Conservation (phyloP, 2,888 invertebrate species). For the Cantharis flavilabris region DNA sequence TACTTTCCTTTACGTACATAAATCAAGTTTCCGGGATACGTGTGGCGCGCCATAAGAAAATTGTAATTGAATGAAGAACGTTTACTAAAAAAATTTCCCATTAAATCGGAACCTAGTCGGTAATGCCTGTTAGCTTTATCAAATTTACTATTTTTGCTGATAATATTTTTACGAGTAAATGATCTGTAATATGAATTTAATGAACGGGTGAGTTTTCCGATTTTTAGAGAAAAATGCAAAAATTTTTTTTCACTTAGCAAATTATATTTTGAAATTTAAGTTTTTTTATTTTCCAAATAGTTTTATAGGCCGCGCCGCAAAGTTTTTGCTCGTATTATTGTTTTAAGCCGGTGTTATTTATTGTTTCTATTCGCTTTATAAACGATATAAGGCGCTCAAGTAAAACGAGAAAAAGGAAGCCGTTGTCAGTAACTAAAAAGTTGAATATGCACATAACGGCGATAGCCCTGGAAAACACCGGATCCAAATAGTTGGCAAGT, state of each 20-base stretch:
- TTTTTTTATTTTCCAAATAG: neutral
- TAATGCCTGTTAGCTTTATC: neutral
- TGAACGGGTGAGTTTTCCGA: neutral
- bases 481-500: constrained; percentile 43
- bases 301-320: neutral
- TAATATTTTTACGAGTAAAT: neutral
- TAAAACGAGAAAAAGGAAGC: constrained; percentile 16
- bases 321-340: neutral
- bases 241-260: neutral
- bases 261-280: neutral
- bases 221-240: neutral
- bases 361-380: constrained; percentile 12
- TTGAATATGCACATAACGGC: constrained; percentile 34
- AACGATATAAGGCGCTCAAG: constrained; percentile 13
- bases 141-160: neutral
- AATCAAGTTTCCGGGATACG: neutral
- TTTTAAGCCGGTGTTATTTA: constrained; percentile 5
- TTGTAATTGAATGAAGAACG: neutral
- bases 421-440: constrained; percentile 34
- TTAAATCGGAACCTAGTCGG: neutral
- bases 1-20: neutral
- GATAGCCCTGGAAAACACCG: constrained; percentile 38
- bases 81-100: neutral
- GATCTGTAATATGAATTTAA: neutral
- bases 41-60: neutral